Conservation (phyloP, 2,797 vertebrate species). For the Diplodus puntazzo region DNA sequence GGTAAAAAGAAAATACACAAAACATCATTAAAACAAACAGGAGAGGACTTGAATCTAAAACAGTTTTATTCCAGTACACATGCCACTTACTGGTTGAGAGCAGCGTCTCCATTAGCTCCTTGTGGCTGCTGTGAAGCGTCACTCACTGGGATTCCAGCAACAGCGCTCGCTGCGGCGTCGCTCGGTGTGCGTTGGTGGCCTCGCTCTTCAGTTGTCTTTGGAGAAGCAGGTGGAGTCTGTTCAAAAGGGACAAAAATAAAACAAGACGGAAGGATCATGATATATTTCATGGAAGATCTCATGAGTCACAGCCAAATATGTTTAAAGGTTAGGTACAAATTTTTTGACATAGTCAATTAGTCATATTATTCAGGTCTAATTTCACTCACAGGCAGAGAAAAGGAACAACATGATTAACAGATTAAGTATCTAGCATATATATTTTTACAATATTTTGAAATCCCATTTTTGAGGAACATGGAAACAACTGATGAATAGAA, state of each 20-base stretch:
- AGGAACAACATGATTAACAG: background rate
- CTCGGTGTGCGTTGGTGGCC: conserved; percentile 91
- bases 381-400: background rate
- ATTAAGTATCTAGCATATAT: background rate
- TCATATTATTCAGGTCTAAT: background rate
- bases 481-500: background rate
- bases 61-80: background rate
- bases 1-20: background rate
- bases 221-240: conserved; percentile 92
- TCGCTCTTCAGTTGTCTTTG: conserved; percentile 87
- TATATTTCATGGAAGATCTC: background rate
- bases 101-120: conserved; percentile 88
- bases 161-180: conserved; percentile 88
- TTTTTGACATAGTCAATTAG: background rate
- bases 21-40: background rate
- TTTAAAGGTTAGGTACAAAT: background rate
- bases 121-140: conserved; percentile 91
- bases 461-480: background rate
- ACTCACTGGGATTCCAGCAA: conserved; percentile 86
- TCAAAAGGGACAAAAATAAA: conserved; percentile 2
- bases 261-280: background rate
- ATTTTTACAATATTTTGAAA: background rate
- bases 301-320: background rate
- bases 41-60: background rate
- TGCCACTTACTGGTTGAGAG: conserved; percentile 89